Evolutionary conservation across 2,113 vertebrate species (phyloP), one percentile per base, ranked within the genome.

Genomic region (Furnarius figulus): DNA sequence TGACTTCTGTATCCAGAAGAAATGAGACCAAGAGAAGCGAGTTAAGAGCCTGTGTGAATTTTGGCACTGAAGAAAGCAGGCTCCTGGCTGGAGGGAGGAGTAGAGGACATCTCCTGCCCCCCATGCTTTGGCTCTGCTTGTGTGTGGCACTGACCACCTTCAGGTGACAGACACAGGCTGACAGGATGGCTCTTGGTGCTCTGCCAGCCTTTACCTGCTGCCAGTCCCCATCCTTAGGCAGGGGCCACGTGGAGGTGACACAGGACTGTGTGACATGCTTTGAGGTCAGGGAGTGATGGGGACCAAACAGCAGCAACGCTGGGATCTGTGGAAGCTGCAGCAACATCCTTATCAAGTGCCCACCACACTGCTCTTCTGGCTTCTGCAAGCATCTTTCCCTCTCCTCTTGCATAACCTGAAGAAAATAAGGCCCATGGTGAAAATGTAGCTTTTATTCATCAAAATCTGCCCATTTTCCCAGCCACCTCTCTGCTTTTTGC

Each of bases 251-350:
- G 2, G 61, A 67, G 52, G 42, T 56, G 71, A 13, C 4, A 2
- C 42, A 8, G 74, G 46, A 22, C 33, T 9, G 21, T 17, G 62
- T 16, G 83, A 44, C 1, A 0, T 9, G 16, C 67, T 33, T 53
- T 46, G 78, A 40, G 61, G 42, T 53, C 68, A 24, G 24, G 28
- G 46, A 63, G 31, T 28, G 40, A 9, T 6, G 14, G 12, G 28
- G 19, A 74, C n/a, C 33, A 20, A 56, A 20, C 0, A 0, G 7
- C 28, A 31, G 17, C 0, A 9, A 1, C 0, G 0, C 4, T 68
- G 62, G 52, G 39, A 14, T 23, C 3, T 25, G 27, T 28, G 37
- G 63, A 20, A 73, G 72, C 63, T 49, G 7, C 28, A 31, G 17
- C 0, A 39, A 33, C 35, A 7, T 24, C 52, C 23, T 62, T 25